Conservation (phyloP, 2,113 vertebrate species). For the Spheniscus mendiculus region DNA sequence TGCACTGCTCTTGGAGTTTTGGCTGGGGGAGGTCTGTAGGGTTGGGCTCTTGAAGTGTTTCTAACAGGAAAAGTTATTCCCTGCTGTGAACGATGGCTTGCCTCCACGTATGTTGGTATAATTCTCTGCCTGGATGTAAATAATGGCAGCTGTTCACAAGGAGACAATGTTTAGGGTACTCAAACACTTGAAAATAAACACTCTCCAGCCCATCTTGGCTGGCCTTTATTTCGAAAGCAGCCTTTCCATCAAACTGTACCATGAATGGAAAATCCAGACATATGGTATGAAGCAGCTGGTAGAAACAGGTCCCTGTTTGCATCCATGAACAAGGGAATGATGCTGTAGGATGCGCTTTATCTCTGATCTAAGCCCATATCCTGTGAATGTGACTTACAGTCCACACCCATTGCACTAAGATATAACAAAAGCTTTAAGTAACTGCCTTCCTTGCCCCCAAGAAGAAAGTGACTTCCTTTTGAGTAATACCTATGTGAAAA, state of each 20-base stretch:
- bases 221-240: neutral
- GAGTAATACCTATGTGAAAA: neutral
- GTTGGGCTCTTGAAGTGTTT: neutral
- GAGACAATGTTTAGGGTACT: neutral
- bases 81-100: neutral
- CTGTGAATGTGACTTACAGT: accelerated
- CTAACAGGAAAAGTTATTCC: neutral
- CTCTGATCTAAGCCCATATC: neutral
- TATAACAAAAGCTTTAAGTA: neutral
- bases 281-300: neutral
- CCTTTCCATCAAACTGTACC: neutral
- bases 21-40: neutral
- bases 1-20: neutral
- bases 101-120: neutral
- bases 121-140: neutral
- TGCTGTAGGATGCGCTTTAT: neutral
- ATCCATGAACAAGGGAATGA: accelerated
- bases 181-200: neutral
- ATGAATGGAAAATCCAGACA: neutral
- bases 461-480: neutral
- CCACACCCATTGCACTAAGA: no score
- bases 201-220: neutral
- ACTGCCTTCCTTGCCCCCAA: neutral
- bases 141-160: neutral
- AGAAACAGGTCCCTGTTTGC: neutral